Conservation (phyloP, 2,797 vertebrate species). For the Ambastaia sidthimunki region DNA sequence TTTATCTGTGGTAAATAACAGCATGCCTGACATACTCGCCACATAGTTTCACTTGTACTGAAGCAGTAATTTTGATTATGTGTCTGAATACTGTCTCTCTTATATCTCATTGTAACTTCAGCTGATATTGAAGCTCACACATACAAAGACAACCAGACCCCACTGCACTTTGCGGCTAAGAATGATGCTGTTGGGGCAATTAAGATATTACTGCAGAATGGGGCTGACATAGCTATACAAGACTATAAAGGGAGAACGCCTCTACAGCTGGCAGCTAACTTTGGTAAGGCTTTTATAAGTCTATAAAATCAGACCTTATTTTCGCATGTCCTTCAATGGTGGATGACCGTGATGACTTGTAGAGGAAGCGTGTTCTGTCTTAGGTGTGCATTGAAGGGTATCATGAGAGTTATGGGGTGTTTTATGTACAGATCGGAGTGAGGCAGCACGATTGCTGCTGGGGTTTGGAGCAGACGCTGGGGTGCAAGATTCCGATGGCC, state of each 20-base stretch:
- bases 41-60: too few species aligned
- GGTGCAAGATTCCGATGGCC: constrained; percentile 70
- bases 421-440: constrained; percentile 67
- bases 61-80: background rate
- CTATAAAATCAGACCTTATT: background rate
- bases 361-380: background rate
- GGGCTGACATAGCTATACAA: constrained; percentile 62
- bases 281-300: constrained; percentile 61
- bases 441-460: constrained; percentile 67
- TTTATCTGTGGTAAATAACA: too few species aligned
- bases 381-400: background rate
- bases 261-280: constrained; percentile 72
- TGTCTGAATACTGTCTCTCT: constrained; percentile 16
- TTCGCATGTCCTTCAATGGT: background rate
- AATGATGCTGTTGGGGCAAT: constrained; percentile 65
- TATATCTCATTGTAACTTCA: constrained; percentile 40
- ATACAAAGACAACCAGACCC: constrained; percentile 66
- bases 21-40: too few species aligned
- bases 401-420: background rate
- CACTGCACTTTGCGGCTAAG: constrained; percentile 76
- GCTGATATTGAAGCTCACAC: constrained; percentile 67
- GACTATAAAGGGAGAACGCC: constrained; percentile 74
- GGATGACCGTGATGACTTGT: background rate
- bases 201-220: constrained; percentile 63
- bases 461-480: constrained; percentile 71